Evolutionary conservation across 2,888 invertebrate genomes (phyloP).

Genomic region (Cantharis flavilabris): DNA sequence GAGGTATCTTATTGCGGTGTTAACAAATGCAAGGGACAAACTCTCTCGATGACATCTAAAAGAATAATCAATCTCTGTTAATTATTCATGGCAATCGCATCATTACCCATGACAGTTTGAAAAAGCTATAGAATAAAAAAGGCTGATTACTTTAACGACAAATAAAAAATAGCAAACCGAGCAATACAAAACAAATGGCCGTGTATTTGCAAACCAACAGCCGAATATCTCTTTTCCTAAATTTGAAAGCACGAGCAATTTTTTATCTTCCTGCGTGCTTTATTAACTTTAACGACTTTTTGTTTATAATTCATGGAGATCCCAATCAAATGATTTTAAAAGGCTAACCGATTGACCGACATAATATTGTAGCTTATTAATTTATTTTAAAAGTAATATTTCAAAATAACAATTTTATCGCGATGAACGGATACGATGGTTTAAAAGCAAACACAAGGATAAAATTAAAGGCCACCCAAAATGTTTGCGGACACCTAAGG

Average conservation of each 20-base stretch:
- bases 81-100: conserved; percentile 38
- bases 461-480: conserved; percentile 25
- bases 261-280: not conserved
- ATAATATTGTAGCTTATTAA: not conserved
- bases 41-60: conserved; percentile 20
- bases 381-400: not conserved
- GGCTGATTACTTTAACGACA: conserved; percentile 15
- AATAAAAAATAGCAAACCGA: conserved; percentile 33
- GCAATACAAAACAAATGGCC: conserved; percentile 9
- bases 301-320: not conserved
- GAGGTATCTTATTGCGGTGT: conserved; percentile 11
- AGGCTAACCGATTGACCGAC: not conserved
- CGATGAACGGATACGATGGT: not conserved
- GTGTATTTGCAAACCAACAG: not conserved
- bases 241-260: not conserved
- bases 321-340: not conserved
- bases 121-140: conserved; percentile 16
- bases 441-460: not conserved
- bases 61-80: conserved; percentile 41
- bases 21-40: conserved; percentile 17
- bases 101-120: conserved; percentile 32
- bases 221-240: not conserved
- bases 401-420: not conserved
- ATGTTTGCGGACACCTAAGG: conserved; percentile 18
- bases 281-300: not conserved